Conservation (phyloP, 2,888 invertebrate species). For the Dinocampus coccinellae region DNA sequence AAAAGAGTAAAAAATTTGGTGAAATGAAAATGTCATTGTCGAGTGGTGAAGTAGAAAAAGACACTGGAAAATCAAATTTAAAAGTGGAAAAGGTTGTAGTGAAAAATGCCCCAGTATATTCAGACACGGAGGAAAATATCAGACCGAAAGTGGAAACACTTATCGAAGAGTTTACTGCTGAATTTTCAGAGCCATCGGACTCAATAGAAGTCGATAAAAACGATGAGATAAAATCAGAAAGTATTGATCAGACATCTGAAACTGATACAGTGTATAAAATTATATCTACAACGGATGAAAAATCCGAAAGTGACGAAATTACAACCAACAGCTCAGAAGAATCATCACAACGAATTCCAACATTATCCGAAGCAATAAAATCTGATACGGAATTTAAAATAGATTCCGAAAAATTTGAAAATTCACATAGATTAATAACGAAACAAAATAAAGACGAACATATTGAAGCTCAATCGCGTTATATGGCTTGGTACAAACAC, state of each 20-base stretch:
- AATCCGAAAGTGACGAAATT: background rate
- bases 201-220: background rate
- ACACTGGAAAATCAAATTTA: conserved; percentile 3
- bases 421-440: conserved; percentile 23
- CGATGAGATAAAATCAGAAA: background rate
- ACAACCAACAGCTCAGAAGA: background rate
- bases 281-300: background rate
- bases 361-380: background rate
- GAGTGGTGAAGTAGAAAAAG: conserved; percentile 20
- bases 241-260: background rate
- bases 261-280: background rate
- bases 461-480: conserved; percentile 58
- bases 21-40: conserved; percentile 19
- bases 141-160: background rate
- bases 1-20: conserved; percentile 23
- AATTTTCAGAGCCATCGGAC: background rate
- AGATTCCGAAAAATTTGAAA: conserved; percentile 20
- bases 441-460: conserved; percentile 36
- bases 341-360: background rate
- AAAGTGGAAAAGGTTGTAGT: background rate
- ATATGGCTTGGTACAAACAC: conserved; percentile 67
- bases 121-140: background rate
- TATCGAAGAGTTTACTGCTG: background rate
- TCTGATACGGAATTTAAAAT: background rate
- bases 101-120: background rate